phyloP scores from a whole-genome alignment of 2,113 vertebrate genomes.

The Noturus placidus region DNA sequence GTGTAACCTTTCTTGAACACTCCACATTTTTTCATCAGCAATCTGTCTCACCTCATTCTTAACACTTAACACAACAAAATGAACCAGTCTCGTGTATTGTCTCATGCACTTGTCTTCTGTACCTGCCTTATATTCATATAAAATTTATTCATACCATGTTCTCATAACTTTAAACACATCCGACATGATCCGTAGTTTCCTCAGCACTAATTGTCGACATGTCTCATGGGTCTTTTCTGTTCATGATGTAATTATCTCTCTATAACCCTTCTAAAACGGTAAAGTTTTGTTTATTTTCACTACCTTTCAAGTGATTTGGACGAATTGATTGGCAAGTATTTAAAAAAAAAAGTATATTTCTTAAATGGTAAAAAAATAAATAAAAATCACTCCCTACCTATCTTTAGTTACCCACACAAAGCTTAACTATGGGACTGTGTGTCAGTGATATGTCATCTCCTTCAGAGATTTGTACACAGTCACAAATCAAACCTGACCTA shows the following conservation, averaged over 20 bases:
- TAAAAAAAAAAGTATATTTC: no score
- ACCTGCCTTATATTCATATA: neutral
- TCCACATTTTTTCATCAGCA: neutral
- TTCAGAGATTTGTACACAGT: neutral
- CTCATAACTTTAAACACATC: neutral
- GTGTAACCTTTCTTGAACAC: neutral
- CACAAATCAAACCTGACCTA: neutral
- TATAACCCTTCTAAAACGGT: neutral
- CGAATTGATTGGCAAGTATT: neutral
- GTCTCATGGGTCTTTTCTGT: neutral
- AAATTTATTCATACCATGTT: neutral
- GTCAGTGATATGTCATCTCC: neutral
- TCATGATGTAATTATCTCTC: neutral
- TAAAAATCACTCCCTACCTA: neutral
- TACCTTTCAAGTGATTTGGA: neutral
- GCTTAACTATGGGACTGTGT: neutral
- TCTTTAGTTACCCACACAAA: neutral
- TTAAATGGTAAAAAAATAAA: no score
- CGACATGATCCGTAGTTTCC: neutral
- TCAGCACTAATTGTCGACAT: neutral
- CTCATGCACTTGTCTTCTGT: neutral
- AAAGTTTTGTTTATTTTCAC: neutral
- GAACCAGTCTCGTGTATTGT: neutral
- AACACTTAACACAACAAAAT: neutral
- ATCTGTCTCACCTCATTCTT: neutral